Percentiles rank a stretch among this genome's conserved stretches.
phyloP scores from a whole-genome alignment of 1,140 invertebrate species.

The Sitodiplosis mosellana region DNA sequence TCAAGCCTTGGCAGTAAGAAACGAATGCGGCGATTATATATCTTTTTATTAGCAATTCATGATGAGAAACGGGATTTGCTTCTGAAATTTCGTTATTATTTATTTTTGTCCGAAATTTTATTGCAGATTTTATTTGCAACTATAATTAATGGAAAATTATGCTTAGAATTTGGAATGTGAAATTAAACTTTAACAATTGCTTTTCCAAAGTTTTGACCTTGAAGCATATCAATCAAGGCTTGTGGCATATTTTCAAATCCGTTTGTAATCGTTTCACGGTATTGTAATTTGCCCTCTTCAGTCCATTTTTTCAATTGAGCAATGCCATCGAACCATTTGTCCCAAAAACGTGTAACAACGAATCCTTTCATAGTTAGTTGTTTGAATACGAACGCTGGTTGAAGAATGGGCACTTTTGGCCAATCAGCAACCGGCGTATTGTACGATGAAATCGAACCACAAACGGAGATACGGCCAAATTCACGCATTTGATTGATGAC shows the following conservation, averaged over 20 bases:
- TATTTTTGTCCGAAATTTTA: no score
- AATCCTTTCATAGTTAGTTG: conserved; percentile 43
- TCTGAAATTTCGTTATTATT: no score
- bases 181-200: conserved; percentile 39
- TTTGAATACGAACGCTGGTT: conserved; percentile 29
- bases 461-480: conserved; percentile 35
- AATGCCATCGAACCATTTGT: conserved; percentile 23
- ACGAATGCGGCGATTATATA: no score
- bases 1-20: no score
- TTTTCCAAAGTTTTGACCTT: conserved; percentile 43
- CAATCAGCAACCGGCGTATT: background rate
- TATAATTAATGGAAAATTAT: no score
- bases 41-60: no score
- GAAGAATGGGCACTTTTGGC: conserved; percentile 25
- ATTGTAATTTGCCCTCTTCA: conserved; percentile 36
- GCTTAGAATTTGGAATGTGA: no score
- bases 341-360: conserved; percentile 27
- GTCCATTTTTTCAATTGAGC: conserved; percentile 35
- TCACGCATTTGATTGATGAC: conserved; percentile 39
- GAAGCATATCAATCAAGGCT: conserved; percentile 41
- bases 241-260: conserved; percentile 44
- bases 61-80: no score
- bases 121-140: no score
- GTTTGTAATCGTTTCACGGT: conserved; percentile 35
- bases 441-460: conserved; percentile 30